Base-by-base conservation (phyloP, 2,797 vertebrate species). In the Cyprinodon diabolis region DNA sequence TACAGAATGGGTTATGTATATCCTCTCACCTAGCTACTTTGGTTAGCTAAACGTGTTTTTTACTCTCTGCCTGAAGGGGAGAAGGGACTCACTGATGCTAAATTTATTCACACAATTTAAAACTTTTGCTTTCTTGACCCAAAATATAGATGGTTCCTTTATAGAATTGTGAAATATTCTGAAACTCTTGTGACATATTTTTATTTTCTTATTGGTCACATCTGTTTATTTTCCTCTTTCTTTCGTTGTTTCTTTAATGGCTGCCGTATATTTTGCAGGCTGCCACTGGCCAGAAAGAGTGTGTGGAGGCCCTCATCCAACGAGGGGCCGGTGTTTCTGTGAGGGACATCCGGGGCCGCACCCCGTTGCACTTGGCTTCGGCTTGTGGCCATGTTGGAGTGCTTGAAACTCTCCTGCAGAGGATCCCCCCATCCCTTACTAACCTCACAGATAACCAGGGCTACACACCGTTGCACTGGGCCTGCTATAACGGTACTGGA, bases 401-500 rank as follows among this genome's bases (percentile, higher is more conserved):
- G 63, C 92, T 99, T 19, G 95, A 95, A 57, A 94, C 94, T 19
- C 95, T 99, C 72, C 89, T 99, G 86, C 96, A 97, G 92, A 93
- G 95, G 23, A 90, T 93, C 43, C 77, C 92, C 57, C 70, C 93
- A 48, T 80, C 89, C 47, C 95, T 96, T 77, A 80, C 92, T 56
- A 93, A 95, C 52, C 84, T 95, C 82, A 93, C 94, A 62, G 98
- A 99, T 95, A 96, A 94, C 95, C 96, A 96, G 6, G 98, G 98
- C 86, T 99, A 98, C 72, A 99, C 98, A 3, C 97, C 98, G 0
- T 95, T 99, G 84, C 98, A 99, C 70, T 99, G 98, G 98, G 98
- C 98, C 83, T 97, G 96, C 90, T 99, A 99, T 79, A 97, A 98
- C 4, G 98, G 98, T 99, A 95, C 88, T 3, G 15, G 4, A 8